A percentile compares a stretch with the other conserved stretches of the same genome.
Conservation (phyloP, 2,888 invertebrate species). For the Meteorus colon region DNA sequence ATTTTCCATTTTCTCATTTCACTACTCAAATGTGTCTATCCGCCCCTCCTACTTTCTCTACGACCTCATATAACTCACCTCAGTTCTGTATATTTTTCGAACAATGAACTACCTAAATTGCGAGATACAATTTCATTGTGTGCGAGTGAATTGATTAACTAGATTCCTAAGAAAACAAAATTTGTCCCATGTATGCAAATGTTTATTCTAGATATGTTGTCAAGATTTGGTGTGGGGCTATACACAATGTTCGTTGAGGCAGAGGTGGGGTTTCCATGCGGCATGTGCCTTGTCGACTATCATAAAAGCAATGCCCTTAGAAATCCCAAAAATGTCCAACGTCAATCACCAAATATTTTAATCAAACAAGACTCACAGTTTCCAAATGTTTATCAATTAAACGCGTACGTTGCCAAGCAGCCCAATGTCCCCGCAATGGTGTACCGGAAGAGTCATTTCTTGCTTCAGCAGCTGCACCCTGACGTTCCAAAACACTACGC, state of each 20-base stretch:
- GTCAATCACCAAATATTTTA: conserved; percentile 49
- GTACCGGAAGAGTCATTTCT: conserved; percentile 46
- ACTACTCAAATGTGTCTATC: not conserved
- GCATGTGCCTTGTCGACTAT: conserved; percentile 80
- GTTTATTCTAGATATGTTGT: too few species aligned
- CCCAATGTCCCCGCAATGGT: conserved; percentile 53
- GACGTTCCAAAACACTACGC: conserved; percentile 48
- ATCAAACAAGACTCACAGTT: conserved; percentile 53
- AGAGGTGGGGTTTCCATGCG: conserved; percentile 88
- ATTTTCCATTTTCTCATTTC: not conserved
- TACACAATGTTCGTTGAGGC: conserved; percentile 75
- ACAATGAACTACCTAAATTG: not conserved
- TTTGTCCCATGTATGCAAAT: not conserved
- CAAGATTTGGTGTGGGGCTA: not conserved
- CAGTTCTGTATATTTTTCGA: not conserved
- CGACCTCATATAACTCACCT: not conserved
- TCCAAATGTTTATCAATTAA: conserved; percentile 54
- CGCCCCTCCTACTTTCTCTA: not conserved
- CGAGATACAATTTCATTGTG: not conserved
- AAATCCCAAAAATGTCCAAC: conserved; percentile 86
- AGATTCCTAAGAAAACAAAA: not conserved
- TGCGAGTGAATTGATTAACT: not conserved
- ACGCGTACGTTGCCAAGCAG: conserved; percentile 53
- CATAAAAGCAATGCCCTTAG: conserved; percentile 86
- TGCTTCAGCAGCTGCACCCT: conserved; percentile 24